Conservation (phyloP, 2,113 vertebrate genomes). For the Odobenus rosmarus region DNA sequence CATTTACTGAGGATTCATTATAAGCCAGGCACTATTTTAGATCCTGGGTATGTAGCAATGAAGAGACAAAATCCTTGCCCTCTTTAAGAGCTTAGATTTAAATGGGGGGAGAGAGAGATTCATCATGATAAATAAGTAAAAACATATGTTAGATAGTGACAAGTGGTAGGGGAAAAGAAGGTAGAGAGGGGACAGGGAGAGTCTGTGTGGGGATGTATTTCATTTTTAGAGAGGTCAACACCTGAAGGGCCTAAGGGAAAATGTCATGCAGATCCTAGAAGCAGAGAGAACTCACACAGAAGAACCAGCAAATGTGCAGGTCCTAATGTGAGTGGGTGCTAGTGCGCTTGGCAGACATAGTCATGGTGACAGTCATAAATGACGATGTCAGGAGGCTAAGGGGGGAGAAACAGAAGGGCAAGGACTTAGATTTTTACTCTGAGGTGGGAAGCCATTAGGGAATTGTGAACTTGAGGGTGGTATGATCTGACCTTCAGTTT, state of each 20-base stretch:
- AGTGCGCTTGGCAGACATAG: not conserved
- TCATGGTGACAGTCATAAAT: not conserved
- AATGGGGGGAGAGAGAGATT: not conserved
- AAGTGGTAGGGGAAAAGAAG: not conserved
- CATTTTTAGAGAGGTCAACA: not conserved
- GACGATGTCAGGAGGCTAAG: not conserved
- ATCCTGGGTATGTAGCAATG: not conserved
- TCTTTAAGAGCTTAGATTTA: not conserved
- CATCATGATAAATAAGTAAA: not conserved
- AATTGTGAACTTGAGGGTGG: not conserved
- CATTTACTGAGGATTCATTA: not conserved
- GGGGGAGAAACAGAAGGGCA: not conserved
- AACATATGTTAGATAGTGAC: not conserved
- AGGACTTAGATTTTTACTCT: not conserved
- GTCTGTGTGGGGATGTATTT: not conserved
- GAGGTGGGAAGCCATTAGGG: not conserved
- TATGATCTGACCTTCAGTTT: not conserved
- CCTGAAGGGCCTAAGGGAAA: not conserved
- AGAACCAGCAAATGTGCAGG: too few relatives aligned
- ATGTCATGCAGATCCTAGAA: not conserved
- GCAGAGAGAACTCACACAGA: not conserved
- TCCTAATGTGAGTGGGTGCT: not conserved
- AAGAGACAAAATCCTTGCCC: not conserved
- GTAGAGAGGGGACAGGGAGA: not conserved
- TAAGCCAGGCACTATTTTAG: not conserved